phyloP scores from a whole-genome alignment of 2,113 vertebrate species.

The Larimichthys polyactis region DNA sequence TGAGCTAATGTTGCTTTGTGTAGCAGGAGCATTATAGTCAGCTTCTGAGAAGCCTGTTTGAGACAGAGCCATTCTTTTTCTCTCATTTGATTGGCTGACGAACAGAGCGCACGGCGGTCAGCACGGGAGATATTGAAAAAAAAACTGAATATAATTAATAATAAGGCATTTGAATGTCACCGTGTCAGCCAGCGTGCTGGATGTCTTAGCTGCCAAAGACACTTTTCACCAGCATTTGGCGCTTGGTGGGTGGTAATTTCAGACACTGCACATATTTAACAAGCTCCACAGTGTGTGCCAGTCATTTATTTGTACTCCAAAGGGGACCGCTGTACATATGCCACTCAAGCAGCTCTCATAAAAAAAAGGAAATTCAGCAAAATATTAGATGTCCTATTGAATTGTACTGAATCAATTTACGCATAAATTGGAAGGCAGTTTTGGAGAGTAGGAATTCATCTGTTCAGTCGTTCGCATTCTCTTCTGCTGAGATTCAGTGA shows the following conservation, averaged over 20 bases:
- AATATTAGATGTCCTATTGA: conserved; percentile 32
- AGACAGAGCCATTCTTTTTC: conserved; percentile 1
- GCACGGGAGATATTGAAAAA: neutral
- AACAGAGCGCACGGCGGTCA: neutral
- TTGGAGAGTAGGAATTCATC: too few relatives aligned
- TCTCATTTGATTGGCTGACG: conserved; percentile 18
- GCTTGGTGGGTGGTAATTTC: conserved; percentile 28
- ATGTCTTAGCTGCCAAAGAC: conserved; percentile 20
- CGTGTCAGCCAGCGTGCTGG: neutral
- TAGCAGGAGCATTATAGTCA: neutral
- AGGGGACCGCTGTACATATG: conserved; percentile 21
- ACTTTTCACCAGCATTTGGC: conserved; percentile 30
- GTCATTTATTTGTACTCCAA: conserved; percentile 37
- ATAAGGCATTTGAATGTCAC: conserved; percentile 5
- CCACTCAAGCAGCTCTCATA: conserved; percentile 29
- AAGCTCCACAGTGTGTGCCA: conserved; percentile 13
- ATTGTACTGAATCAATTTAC: conserved; percentile 8
- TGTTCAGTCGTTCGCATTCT: too few relatives aligned
- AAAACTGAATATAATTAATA: neutral
- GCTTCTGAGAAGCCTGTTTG: neutral
- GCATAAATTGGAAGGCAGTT: conserved; percentile 13
- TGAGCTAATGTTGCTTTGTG: conserved; percentile 17
- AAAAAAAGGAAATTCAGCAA: conserved; percentile 36
- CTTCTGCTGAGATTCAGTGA: too few relatives aligned
- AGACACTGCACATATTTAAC: conserved; percentile 30